These are phyloP conservation scores for Etheostoma nigrum DNA, from an alignment of 2,797 vertebrate species.

Conservation along the genomic window DNA sequence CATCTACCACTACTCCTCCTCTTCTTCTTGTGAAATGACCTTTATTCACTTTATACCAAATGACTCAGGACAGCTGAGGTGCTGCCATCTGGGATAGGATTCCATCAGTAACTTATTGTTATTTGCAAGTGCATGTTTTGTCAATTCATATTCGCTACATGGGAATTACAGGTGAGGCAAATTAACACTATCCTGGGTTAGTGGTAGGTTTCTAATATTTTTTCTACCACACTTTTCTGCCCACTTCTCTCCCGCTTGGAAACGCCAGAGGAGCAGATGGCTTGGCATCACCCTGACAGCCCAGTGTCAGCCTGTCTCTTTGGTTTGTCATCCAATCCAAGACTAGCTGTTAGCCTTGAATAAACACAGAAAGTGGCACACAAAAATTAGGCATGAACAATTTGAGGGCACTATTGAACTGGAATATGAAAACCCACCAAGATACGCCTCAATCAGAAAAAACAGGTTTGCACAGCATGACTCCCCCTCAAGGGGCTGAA, in stretches of 20 bases:
- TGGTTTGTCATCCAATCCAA: constrained; percentile 75
- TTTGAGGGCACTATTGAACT: constrained; percentile 67
- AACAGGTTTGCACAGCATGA: constrained; percentile 71
- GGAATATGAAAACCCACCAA: constrained; percentile 62
- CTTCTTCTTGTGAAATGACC: constrained; percentile 47
- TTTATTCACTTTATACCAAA: constrained; percentile 46
- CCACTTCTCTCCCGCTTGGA: constrained; percentile 65
- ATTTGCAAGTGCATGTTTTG: constrained; percentile 32
- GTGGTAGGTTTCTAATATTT: constrained; percentile 34
- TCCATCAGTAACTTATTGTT: constrained; percentile 52
- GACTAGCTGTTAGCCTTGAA: constrained; percentile 73
- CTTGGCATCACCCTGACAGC: constrained; percentile 79
- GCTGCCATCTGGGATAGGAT: constrained; percentile 69
- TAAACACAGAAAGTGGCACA: constrained; percentile 77
- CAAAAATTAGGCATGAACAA: constrained; percentile 75
- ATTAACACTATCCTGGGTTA: constrained; percentile 37
- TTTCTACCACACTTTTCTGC: constrained; percentile 37
- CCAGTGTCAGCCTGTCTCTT: constrained; percentile 75
- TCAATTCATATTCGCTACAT: constrained; percentile 7
- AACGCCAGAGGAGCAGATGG: constrained; percentile 81
- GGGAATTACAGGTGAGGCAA: constrained; percentile 11
- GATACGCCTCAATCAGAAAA: constrained; percentile 67
- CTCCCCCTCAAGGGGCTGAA: constrained; percentile 57
- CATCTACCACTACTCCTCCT: neutral
- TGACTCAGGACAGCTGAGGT: constrained; percentile 60